Evolutionary conservation across 2,888 invertebrate species (phyloP).

Genomic region (Adelognathus sp.): DNA sequence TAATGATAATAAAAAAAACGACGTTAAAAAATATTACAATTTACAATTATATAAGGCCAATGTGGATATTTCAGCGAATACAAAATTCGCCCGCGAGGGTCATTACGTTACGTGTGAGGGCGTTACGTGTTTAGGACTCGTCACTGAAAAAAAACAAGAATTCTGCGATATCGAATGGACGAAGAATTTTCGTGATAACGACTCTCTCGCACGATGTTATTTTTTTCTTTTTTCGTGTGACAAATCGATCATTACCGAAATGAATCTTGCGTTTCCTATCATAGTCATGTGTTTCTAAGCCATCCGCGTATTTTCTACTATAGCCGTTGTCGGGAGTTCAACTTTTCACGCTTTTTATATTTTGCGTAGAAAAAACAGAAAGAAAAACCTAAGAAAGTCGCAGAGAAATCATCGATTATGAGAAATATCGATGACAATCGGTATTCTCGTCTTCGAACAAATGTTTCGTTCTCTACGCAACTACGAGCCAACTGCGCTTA

Average conservation of each 20-base stretch:
- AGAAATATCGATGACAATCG: background rate
- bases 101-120: no score
- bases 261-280: constrained; percentile 11
- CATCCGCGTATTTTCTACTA: constrained; percentile 1
- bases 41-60: constrained; percentile 59
- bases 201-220: no score
- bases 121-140: constrained; percentile 15
- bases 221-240: no score
- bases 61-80: constrained; percentile 39
- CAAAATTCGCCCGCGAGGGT: constrained; percentile 5
- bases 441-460: background rate
- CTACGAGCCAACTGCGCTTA: background rate
- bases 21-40: constrained; percentile 50
- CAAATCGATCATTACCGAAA: constrained; percentile 13
- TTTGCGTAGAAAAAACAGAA: background rate
- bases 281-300: constrained; percentile 14
- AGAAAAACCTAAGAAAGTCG: background rate
- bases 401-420: background rate
- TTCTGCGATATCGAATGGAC: background rate
- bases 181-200: background rate
- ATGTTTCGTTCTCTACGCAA: background rate
- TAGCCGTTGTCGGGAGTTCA: constrained; percentile 24
- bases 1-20: constrained; percentile 5
- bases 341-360: background rate
- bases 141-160: constrained; percentile 1